Conservation (phyloP, 2,113 vertebrate genomes). For the Coptodon bakossiorum region DNA sequence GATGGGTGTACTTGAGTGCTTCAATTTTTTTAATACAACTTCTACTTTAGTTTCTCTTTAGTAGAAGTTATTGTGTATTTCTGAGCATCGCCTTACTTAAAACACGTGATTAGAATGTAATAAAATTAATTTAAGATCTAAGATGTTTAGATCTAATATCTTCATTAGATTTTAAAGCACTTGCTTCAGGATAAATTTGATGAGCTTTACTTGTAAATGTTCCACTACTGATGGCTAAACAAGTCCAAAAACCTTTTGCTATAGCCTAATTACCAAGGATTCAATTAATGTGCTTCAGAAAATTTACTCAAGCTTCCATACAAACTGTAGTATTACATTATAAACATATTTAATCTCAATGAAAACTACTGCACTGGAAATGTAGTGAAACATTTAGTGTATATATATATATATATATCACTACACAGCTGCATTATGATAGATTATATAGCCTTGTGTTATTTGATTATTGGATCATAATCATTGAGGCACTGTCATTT, state of each 20-base stretch:
- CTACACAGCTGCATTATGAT: not conserved
- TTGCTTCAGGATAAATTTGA: not conserved
- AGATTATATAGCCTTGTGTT: not conserved
- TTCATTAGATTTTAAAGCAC: not conserved
- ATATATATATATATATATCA: rapidly evolving
- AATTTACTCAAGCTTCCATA: not conserved
- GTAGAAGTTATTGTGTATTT: not conserved
- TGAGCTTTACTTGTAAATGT: not conserved
- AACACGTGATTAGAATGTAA: not conserved
- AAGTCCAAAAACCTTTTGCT: not conserved
- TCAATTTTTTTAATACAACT: not conserved
- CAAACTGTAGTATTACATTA: not conserved
- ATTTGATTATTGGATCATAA: not conserved
- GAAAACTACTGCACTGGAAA: not conserved
- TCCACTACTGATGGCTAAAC: not conserved
- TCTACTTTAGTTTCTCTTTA: not conserved
- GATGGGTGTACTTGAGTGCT: not conserved
- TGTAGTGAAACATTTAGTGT: not conserved
- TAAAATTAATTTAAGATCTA: not conserved
- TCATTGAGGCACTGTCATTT: not conserved
- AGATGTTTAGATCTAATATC: no score
- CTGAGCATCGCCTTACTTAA: not conserved
- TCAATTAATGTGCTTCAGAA: not conserved
- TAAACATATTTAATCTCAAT: not conserved
- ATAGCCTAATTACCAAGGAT: not conserved